Percentiles rank a stretch among this genome's conserved stretches.
These are phyloP conservation scores for Standfussiana lucernea DNA, from an alignment of 2,888 invertebrate genomes.

Conservation along the genomic window DNA sequence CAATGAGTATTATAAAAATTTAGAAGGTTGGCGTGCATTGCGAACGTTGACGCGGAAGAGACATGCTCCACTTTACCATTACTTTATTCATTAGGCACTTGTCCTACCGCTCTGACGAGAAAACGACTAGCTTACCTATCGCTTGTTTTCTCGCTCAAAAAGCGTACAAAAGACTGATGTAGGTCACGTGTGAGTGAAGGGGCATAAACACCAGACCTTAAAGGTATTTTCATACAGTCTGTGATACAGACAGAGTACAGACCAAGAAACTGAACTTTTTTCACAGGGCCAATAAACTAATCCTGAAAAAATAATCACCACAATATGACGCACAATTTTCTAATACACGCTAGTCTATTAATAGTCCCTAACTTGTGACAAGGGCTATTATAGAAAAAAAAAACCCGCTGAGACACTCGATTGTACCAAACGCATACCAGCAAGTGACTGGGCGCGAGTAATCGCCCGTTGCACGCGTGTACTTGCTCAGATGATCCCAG, in stretches of 20 bases:
- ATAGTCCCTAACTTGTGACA: not conserved
- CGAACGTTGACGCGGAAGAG: slow-evolving; percentile 63
- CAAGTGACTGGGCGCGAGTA: not conserved
- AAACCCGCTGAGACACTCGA: not conserved
- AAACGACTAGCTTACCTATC: not conserved
- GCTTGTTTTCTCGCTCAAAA: not conserved
- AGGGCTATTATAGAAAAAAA: not conserved
- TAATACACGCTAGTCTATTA: not conserved
- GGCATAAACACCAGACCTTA: not conserved
- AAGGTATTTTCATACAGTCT: not conserved
- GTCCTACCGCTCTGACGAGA: not conserved
- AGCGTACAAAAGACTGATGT: too few relatives aligned
- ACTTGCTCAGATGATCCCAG: not conserved
- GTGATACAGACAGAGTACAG: too few relatives aligned
- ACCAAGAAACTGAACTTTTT: too few relatives aligned
- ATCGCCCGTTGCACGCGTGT: not conserved
- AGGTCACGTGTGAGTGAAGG: not conserved
- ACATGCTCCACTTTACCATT: slow-evolving; percentile 60
- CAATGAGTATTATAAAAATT: slow-evolving; percentile 60
- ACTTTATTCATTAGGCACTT: slow-evolving; percentile 32
- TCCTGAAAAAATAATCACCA: too few relatives aligned
- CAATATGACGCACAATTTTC: too few relatives aligned
- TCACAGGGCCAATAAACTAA: too few relatives aligned
- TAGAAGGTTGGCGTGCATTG: slow-evolving; percentile 64
- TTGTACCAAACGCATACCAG: not conserved